These are phyloP conservation scores for Lerema accius DNA, from an alignment of 1,140 invertebrate species.

Conservation along the genomic window DNA sequence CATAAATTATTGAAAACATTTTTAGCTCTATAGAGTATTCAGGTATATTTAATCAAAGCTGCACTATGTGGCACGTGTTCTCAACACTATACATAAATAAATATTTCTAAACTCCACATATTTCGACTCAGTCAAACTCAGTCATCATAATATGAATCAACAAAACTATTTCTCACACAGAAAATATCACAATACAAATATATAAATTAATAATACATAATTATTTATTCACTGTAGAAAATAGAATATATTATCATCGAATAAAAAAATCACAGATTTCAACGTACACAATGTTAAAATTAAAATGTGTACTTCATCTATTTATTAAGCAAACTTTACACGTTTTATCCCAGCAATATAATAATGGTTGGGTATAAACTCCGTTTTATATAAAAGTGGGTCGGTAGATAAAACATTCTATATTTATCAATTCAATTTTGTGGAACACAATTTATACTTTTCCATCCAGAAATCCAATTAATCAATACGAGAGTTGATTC, in stretches of 20 bases:
- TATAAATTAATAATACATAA: constrained; percentile 11
- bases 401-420: too few species aligned
- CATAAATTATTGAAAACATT: too few species aligned
- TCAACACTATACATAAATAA: constrained; percentile 25
- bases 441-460: too few species aligned
- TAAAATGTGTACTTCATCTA: neutral
- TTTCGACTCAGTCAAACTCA: constrained; percentile 21
- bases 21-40: neutral
- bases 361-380: too few species aligned
- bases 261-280: constrained; percentile 35
- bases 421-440: too few species aligned
- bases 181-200: constrained; percentile 23
- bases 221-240: constrained; percentile 7
- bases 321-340: neutral
- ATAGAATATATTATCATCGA: constrained; percentile 17
- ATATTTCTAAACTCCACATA: constrained; percentile 6
- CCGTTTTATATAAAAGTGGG: too few species aligned
- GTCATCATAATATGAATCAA: constrained; percentile 6
- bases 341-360: neutral
- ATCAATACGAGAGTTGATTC: too few species aligned
- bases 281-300: constrained; percentile 7
- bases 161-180: constrained; percentile 1
- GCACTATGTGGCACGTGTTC: constrained; percentile 22
- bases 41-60: constrained; percentile 12
- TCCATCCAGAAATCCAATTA: too few species aligned